Percentiles rank a stretch among this genome's conserved stretches.
These are phyloP conservation scores for Crotalus viridis DNA, from an alignment of 2,113 vertebrate species.

Conservation along the genomic window DNA sequence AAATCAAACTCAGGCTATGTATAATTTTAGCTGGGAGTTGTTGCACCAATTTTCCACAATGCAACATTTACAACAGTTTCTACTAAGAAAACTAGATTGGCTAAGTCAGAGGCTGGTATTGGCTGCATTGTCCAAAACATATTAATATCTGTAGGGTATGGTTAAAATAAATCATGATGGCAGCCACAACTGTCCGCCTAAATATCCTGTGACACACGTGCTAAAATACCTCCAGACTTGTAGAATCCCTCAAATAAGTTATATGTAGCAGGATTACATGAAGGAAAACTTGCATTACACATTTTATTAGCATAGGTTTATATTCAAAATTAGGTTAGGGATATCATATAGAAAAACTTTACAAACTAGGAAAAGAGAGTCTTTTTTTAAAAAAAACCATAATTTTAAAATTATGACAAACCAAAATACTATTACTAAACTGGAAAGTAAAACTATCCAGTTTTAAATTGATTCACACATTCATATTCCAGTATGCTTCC, in stretches of 20 bases:
- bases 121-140: not conserved
- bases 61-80: not conserved
- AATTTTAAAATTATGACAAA: not conserved
- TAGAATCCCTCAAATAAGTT: not conserved
- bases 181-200: not conserved
- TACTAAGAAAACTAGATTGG: not conserved
- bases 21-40: not conserved
- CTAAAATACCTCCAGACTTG: not conserved
- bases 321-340: not conserved
- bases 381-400: not conserved
- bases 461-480: not conserved
- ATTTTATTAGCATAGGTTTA: not conserved
- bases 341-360: not conserved
- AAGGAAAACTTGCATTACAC: not conserved
- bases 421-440: not conserved
- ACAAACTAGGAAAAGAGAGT: not conserved
- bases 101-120: not conserved
- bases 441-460: not conserved
- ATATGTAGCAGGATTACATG: not conserved
- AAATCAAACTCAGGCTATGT: not conserved
- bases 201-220: not conserved
- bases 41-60: not conserved
- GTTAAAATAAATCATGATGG: not conserved
- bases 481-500: not conserved
- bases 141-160: not conserved